Evolutionary conservation across 2,113 vertebrate species (phyloP).

Genomic region (Rafetus swinhoei): DNA sequence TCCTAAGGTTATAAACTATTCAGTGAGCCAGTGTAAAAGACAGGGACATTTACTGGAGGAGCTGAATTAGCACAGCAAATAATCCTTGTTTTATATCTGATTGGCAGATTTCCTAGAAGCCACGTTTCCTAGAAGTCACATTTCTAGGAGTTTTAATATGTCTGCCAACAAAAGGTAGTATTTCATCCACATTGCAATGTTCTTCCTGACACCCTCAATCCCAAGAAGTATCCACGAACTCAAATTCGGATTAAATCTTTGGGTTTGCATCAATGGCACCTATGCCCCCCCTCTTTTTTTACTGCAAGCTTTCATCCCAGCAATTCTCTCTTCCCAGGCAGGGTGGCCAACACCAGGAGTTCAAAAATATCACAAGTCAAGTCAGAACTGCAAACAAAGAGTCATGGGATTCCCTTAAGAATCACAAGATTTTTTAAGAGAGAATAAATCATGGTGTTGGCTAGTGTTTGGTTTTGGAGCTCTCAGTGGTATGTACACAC

Average conservation of each 20-base stretch:
- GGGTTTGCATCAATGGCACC: background rate
- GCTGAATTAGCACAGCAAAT: background rate
- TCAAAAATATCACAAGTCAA: background rate
- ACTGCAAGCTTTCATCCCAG: background rate
- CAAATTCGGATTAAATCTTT: background rate
- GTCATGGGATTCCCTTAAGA: background rate
- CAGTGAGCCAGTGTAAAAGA: conserved; percentile 1
- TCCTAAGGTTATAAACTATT: background rate
- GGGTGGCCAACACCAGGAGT: background rate
- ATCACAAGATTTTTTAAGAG: background rate
- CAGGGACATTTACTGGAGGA: conserved; percentile 2
- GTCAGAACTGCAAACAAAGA: background rate
- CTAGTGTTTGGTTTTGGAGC: background rate
- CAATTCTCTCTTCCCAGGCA: background rate
- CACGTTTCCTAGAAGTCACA: conserved; percentile 16
- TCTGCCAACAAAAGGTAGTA: conserved; percentile 13
- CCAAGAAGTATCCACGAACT: background rate
- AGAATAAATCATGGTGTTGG: background rate
- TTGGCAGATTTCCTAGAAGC: conserved; percentile 3
- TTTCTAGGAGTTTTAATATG: conserved; percentile 40
- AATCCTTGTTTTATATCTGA: background rate
- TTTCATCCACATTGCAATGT: conserved; percentile 2
- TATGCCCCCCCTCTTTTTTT: background rate
- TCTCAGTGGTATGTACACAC: background rate
- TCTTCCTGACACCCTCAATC: background rate